Conservation (phyloP, 2,888 invertebrate genomes). For the Cheilosia impressa region DNA sequence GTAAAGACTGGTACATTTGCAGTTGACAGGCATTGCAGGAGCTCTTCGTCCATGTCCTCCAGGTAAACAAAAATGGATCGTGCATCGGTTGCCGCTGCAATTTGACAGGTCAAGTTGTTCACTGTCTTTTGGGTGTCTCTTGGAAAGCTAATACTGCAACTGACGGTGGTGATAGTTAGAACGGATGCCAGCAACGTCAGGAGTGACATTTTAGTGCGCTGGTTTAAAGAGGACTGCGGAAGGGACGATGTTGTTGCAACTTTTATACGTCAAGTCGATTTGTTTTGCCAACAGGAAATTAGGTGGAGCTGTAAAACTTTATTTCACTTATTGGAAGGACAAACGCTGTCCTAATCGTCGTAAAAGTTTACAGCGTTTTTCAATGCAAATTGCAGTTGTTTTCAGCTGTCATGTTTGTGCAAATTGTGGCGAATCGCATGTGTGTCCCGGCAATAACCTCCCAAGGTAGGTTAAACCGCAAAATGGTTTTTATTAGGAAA, state of each 20-base stretch:
- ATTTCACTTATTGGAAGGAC: too few species aligned
- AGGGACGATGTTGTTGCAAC: not conserved
- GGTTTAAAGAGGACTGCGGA: not conserved
- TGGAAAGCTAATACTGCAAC: not conserved
- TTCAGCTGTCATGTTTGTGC: too few species aligned
- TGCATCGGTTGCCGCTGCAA: slow-evolving; percentile 18
- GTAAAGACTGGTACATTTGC: slow-evolving; percentile 22
- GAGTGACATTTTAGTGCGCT: not conserved
- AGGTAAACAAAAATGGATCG: slow-evolving; percentile 47
- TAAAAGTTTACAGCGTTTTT: too few species aligned
- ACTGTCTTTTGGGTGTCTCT: not conserved
- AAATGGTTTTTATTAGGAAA: too few species aligned
- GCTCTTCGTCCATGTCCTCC: slow-evolving; percentile 12
- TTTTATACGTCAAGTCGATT: not conserved
- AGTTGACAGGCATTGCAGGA: slow-evolving; percentile 39
- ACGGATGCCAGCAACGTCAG: not conserved
- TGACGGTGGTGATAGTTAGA: not conserved
- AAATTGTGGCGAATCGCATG: too few species aligned
- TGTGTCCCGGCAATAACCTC: too few species aligned
- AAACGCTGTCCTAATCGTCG: too few species aligned
- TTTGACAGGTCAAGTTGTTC: slow-evolving; percentile 30
- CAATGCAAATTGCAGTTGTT: too few species aligned
- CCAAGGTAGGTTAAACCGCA: too few species aligned
- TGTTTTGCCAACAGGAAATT: too few species aligned
- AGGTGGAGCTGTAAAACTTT: too few species aligned